Percentiles rank a stretch among this genome's conserved stretches.
Evolutionary conservation across 2,113 vertebrate genomes (phyloP).

Genomic region (Phalacrocorax pelagicus): DNA sequence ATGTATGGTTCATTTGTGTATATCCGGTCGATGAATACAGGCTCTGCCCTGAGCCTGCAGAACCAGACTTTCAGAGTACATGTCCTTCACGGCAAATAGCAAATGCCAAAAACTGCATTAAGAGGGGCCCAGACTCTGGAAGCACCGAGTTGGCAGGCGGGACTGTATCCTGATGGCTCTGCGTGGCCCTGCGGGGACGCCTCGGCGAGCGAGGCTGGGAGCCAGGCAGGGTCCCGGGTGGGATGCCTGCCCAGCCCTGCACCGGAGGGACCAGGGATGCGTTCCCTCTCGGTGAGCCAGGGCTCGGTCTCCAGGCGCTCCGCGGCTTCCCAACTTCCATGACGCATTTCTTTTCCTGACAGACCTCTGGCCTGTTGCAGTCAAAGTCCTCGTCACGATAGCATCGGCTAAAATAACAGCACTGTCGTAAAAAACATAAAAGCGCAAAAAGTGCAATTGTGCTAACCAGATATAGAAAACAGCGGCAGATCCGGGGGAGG

Average conservation of each 20-base stretch:
- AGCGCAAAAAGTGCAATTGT: not conserved
- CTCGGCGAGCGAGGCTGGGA: no score
- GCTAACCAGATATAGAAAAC: not conserved
- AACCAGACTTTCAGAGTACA: not conserved
- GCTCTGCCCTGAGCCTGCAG: not conserved
- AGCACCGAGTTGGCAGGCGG: not conserved
- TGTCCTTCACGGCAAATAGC: not conserved
- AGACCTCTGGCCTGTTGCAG: not conserved
- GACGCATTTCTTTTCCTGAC: not conserved
- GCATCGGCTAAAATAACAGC: not conserved
- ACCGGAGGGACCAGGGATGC: accelerated
- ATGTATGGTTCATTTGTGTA: not conserved
- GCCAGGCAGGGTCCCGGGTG: accelerated
- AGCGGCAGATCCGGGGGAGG: no score
- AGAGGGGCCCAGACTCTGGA: no score
- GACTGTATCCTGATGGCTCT: accelerated
- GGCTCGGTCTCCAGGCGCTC: not conserved
- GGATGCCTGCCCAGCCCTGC: not conserved
- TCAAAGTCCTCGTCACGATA: not conserved
- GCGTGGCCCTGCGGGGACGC: accelerated
- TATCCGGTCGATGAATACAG: accelerated
- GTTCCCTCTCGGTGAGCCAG: not conserved
- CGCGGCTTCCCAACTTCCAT: not conserved
- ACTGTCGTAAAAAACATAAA: not conserved
- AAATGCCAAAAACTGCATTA: no score